Evolutionary conservation across 2,797 vertebrate genomes (phyloP).

Genomic region (Pempheris klunzingeri): DNA sequence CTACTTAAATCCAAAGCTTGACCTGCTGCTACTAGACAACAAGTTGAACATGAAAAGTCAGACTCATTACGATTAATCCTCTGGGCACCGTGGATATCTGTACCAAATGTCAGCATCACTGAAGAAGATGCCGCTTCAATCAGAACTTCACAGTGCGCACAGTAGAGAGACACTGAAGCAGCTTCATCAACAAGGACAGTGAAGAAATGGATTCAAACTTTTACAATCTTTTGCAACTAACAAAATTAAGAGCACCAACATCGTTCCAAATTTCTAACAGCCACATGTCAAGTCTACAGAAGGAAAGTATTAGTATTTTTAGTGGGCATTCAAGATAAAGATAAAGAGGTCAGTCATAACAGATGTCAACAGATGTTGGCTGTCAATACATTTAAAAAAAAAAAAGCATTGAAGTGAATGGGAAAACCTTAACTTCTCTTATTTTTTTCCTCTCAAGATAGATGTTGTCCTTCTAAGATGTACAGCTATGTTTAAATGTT

Average conservation of each 20-base stretch:
- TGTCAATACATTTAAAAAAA: not conserved
- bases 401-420: too few relatives aligned
- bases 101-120: not conserved
- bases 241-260: not conserved
- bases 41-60: not conserved
- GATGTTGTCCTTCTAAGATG: not conserved
- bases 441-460: too few relatives aligned
- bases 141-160: not conserved
- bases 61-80: not conserved
- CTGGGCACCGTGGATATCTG: not conserved
- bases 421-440: not conserved
- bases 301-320: not conserved
- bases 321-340: not conserved
- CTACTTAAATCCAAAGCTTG: not conserved
- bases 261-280: not conserved
- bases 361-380: not conserved
- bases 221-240: not conserved
- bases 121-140: not conserved
- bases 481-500: not conserved
- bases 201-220: not conserved
- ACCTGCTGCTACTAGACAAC: not conserved
- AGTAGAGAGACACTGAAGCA: not conserved
- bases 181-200: not conserved
- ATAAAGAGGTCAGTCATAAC: not conserved
- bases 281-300: not conserved